Conservation (phyloP, 2,888 invertebrate genomes). For the Meteorus cinctellus region DNA sequence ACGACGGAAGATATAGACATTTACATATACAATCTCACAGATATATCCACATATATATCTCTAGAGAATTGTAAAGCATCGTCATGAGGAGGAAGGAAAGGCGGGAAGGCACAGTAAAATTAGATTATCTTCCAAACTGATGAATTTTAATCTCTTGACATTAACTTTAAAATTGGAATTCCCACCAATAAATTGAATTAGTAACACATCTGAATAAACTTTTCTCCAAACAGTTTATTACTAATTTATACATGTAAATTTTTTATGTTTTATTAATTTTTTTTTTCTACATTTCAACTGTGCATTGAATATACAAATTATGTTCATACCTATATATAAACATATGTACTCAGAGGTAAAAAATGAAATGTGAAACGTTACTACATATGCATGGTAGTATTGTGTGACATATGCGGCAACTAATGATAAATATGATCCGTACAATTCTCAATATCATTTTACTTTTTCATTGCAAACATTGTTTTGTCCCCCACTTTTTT, state of each 20-base stretch:
- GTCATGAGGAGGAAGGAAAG: neutral
- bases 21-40: no score
- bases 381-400: neutral
- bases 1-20: neutral
- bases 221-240: neutral
- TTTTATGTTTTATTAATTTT: neutral
- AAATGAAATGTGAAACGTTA: conserved; percentile 2
- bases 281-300: neutral
- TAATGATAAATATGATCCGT: conserved; percentile 46
- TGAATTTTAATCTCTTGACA: conserved; percentile 5
- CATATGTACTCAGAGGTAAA: neutral
- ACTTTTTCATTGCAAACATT: conserved; percentile 47
- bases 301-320: neutral
- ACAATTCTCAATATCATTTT: conserved; percentile 44
- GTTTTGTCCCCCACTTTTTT: neutral
- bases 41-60: neutral
- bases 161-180: neutral
- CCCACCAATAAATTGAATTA: neutral
- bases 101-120: neutral
- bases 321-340: neutral
- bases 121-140: conserved; percentile 25
- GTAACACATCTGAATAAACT: neutral
- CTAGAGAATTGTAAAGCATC: neutral
- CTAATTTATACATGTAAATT: neutral
- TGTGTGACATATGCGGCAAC: conserved; percentile 1